Percentiles rank a stretch among this genome's conserved stretches.
These are phyloP conservation scores for Corydoras maculifer DNA, from an alignment of 2,113 vertebrate species.

Conservation along the genomic window DNA sequence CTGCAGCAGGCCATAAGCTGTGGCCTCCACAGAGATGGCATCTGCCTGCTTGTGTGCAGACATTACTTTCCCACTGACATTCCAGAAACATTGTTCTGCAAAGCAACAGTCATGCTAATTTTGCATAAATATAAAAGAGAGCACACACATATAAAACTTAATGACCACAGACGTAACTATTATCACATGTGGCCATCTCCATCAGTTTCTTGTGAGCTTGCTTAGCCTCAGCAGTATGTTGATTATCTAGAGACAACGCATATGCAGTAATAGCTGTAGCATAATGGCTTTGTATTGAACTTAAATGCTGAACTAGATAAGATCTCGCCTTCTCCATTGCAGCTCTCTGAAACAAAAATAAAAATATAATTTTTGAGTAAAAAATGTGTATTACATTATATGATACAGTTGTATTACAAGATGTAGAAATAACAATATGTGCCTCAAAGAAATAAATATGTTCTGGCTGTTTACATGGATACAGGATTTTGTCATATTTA, in stretches of 20 bases:
- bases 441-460: no score
- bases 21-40: slow-evolving; percentile 44
- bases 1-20: slow-evolving; percentile 45
- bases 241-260: slow-evolving; percentile 31
- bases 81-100: slow-evolving; percentile 44
- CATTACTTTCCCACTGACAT: neutral
- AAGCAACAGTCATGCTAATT: neutral
- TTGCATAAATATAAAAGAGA: neutral
- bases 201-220: slow-evolving; percentile 32
- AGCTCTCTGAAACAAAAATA: slow-evolving; percentile 37
- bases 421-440: no score
- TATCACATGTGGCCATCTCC: slow-evolving; percentile 29
- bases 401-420: no score
- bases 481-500: no score
- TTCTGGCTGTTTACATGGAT: no score
- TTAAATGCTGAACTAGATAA: slow-evolving; percentile 33
- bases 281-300: slow-evolving; percentile 36
- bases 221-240: neutral
- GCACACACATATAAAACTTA: neutral
- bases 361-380: neutral
- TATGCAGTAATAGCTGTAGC: slow-evolving; percentile 47
- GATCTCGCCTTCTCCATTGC: slow-evolving; percentile 31
- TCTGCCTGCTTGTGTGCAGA: slow-evolving; percentile 16
- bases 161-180: slow-evolving; percentile 19
- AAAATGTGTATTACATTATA: no score